Conservation (phyloP, 2,797 vertebrate species). For the Gambusia yucatana region DNA sequence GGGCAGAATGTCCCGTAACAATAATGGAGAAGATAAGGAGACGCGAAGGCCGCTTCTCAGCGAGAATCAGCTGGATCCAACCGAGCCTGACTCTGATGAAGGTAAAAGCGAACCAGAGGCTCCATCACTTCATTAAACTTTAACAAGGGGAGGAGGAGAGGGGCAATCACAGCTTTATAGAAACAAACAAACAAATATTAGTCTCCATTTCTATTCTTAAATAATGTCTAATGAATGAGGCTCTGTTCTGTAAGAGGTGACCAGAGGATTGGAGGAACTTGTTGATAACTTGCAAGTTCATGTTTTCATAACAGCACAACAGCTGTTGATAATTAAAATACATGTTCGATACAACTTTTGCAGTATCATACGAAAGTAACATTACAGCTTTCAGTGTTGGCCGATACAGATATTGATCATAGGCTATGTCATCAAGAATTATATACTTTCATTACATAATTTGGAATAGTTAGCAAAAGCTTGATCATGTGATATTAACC, state of each 20-base stretch:
- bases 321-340: no score
- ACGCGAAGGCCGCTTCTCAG: conserved; percentile 67
- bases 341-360: no score
- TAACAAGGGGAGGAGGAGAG: not conserved
- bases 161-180: not conserved
- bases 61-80: not conserved
- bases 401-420: no score
- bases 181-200: not conserved
- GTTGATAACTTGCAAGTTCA: not conserved
- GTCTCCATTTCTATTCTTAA: no score
- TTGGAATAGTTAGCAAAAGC: no score
- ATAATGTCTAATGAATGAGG: not conserved
- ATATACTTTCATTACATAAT: no score
- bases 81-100: conserved; percentile 62
- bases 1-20: conserved; percentile 50
- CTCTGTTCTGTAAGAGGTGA: not conserved
- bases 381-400: no score
- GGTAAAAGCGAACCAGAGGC: conserved; percentile 40
- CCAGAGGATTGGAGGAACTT: not conserved
- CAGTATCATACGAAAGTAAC: no score
- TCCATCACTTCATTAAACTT: not conserved
- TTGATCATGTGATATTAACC: no score
- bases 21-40: conserved; percentile 42
- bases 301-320: no score
- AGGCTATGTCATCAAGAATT: no score